Percentiles rank a stretch among this genome's conserved stretches.
These are phyloP conservation scores for Rhodeus uyekii DNA, from an alignment of 2,797 vertebrate species.

Conservation along the genomic window DNA sequence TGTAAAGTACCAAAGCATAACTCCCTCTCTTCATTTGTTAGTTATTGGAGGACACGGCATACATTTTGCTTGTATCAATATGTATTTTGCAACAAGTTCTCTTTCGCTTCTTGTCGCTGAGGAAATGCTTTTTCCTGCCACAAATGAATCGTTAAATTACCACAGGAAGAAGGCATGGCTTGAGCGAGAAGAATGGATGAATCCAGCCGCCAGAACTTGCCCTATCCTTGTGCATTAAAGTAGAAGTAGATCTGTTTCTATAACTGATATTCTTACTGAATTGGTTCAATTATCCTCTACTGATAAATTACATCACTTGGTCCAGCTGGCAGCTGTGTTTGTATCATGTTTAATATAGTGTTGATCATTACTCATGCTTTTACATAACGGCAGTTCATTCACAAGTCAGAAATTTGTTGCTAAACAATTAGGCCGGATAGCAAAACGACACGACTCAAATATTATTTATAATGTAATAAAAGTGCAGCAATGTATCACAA, in stretches of 20 bases:
- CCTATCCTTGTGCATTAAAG: neutral
- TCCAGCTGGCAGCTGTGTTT: neutral
- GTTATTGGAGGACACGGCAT: neutral
- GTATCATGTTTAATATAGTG: too few species aligned
- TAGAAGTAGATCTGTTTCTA: neutral
- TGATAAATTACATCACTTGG: neutral
- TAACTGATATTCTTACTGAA: neutral
- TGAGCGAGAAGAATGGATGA: neutral
- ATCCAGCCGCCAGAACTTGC: neutral
- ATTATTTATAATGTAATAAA: neutral
- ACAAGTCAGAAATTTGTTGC: neutral
- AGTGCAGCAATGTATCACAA: neutral
- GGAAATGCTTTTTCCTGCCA: constrained; percentile 28
- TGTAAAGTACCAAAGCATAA: neutral
- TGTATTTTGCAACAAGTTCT: constrained; percentile 35
- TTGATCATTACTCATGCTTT: neutral
- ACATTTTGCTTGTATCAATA: neutral
- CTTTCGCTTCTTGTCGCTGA: constrained; percentile 3
- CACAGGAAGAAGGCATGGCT: constrained; percentile 18
- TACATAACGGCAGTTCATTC: neutral
- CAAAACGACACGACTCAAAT: neutral
- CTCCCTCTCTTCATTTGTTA: neutral
- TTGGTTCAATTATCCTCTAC: neutral
- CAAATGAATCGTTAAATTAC: constrained; percentile 5
- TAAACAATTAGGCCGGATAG: neutral